Conservation (phyloP, 1,140 invertebrate species). For the Sweltsa coloradensis region DNA sequence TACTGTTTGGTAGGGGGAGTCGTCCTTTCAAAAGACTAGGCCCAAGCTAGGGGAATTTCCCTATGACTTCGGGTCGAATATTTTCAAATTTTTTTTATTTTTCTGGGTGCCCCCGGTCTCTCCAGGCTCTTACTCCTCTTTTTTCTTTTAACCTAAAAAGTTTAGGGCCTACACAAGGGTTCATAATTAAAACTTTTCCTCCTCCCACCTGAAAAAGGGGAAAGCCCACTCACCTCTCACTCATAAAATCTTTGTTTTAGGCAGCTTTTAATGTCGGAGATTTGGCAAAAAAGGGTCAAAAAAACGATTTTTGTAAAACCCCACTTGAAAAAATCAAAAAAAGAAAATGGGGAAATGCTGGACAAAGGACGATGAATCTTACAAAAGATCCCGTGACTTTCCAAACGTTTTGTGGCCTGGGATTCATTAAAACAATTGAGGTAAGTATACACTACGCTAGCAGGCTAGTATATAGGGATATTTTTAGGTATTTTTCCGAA, state of each 20-base stretch:
- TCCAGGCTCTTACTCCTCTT: too few relatives aligned
- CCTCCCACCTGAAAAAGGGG: background rate
- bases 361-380: slow-evolving; percentile 47
- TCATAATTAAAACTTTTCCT: background rate
- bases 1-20: slow-evolving; percentile 12
- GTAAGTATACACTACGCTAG: too few relatives aligned
- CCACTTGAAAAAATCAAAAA: slow-evolving; percentile 38
- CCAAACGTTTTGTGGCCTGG: slow-evolving; percentile 89
- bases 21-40: too few relatives aligned
- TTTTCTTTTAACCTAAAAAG: too few relatives aligned
- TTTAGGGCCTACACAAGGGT: slow-evolving; percentile 2
- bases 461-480: too few relatives aligned
- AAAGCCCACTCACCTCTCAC: background rate
- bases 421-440: slow-evolving; percentile 82
- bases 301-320: slow-evolving; percentile 85
- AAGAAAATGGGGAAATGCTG: slow-evolving; percentile 32
- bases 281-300: slow-evolving; percentile 79
- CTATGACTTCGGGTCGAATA: too few relatives aligned
- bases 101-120: too few relatives aligned
- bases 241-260: slow-evolving; percentile 34
- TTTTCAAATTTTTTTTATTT: too few relatives aligned
- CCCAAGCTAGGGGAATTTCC: too few relatives aligned
- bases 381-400: slow-evolving; percentile 63
- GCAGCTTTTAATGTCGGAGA: slow-evolving; percentile 88
- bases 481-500: too few relatives aligned